Evolutionary conservation across 2,888 invertebrate species (phyloP), one percentile per base, ranked within the genome.

Genomic region (Cartodere bifasciata): DNA sequence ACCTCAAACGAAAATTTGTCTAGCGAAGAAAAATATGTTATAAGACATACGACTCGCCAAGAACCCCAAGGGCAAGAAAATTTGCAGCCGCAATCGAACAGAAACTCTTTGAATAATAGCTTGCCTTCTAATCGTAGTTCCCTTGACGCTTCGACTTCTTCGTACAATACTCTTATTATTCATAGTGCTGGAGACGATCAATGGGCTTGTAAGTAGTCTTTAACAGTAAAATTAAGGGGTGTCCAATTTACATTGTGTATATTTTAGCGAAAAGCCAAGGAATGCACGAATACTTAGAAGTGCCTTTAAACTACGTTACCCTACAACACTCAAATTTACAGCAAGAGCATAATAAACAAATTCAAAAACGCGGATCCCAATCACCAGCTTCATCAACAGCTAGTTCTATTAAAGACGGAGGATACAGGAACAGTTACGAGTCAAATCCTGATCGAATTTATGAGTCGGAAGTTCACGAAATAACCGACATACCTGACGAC

Each of bases 61-160:
- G 90, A 90, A 55, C 90, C 90, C 1, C 90, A 90, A 58, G 90
- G 90, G 1, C 87, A 90, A 59, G 90, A 90, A 58, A 85, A 81
- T 58, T 68, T 69, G 37, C 68, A 65, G 41, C 63, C 51, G 50
- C n/a, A n/a, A n/a, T 71, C 65, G 46, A 75, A 64, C 58, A 67
- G 64, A 49, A 76, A 55, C 39, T 72, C 72, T 7, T 55, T 76
- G 17, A 72, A 76, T 44, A 68, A 68, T 41, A 67, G 64, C 51
- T 52, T 68, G 41, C 66, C 65, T 34, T 62, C 63, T 14, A 79
- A 79, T 53, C 65, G 79, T 26, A 79, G 77, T 49, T 75, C 74
- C 2, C 58, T 79, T 45, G 80, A 81, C 54, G 76, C 79, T 3
- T 80, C 80, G 15, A 77, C 80, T 5, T 80, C 81, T 31, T 80